Evolutionary conservation across 2,113 vertebrate species (phyloP), one percentile per base, ranked within the genome.

Genomic region (Noturus placidus): DNA sequence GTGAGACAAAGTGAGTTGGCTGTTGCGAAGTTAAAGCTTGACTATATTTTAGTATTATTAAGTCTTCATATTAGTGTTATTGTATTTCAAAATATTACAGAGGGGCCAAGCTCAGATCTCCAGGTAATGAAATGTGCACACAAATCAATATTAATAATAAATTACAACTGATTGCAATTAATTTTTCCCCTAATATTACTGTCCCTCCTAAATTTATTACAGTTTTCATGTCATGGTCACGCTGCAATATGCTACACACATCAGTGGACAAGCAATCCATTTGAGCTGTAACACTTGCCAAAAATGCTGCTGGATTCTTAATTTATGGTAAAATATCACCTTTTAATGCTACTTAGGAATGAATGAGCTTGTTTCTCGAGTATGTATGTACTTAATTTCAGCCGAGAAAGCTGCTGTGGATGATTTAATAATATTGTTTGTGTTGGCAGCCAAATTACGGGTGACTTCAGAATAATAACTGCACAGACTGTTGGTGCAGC

Each of bases 131-230:
- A 96, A 92, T 42, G 56, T 93, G 93, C 93, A 95, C 84, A 70
- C 95, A 95, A 96, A 96, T 96, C 95, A 96, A 96, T 96, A 96
- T 87, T 87, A 96, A 96, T 96, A 96, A 95, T 96, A 94, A 95
- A 96, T 96, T 95, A 94, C 90, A 86, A 91, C 91, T 95, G 94
- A 96, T 96, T 95, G 89, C 95, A 96, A 96, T 95, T 95, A 93
- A 96, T 95, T 83, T 96, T 95, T 96, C 94, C 95, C 93, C 94
- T 96, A 96, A 96, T 96, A 96, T 94, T 95, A 95, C 95, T 95
- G 95, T 96, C 95, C 96, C 92, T 90, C 46, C 92, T 96, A 94
- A 96, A 97, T 96, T 96, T 96, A 96, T 96, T 95, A 95, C 92
- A 91, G 93, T 95, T 87, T 93, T 93, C 93, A 94, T 94, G 94